phyloP scores from a whole-genome alignment of 1,140 invertebrate genomes.

The Caenorhabditis tropicalis region DNA sequence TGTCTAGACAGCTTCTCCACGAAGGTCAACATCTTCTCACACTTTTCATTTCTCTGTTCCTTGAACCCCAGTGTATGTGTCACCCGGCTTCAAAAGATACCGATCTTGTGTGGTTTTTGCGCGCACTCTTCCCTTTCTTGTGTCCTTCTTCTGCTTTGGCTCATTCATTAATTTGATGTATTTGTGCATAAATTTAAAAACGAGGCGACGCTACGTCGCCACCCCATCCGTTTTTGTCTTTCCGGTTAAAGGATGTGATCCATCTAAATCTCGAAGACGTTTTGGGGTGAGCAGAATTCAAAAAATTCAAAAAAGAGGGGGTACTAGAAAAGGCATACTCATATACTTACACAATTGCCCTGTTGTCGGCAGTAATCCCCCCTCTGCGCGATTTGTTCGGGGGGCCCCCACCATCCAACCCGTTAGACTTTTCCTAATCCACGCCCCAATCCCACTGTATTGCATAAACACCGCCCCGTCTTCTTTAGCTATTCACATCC shows the following conservation, averaged over 20 bases:
- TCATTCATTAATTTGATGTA: constrained; percentile 45
- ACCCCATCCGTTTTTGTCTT: neutral
- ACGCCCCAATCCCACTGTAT: constrained; percentile 42
- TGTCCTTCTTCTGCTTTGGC: constrained; percentile 8
- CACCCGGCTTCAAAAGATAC: constrained; percentile 38
- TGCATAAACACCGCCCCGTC: constrained; percentile 23
- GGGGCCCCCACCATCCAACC: constrained; percentile 23
- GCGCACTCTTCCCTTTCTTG: neutral
- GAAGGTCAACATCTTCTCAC: neutral
- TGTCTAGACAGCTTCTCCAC: too few species aligned
- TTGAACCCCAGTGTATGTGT: neutral
- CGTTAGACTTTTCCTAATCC: constrained; percentile 44
- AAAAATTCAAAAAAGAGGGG: too few species aligned
- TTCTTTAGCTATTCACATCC: neutral
- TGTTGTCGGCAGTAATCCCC: constrained; percentile 44
- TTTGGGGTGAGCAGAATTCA: neutral
- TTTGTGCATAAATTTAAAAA: constrained; percentile 44
- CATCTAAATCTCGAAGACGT: neutral
- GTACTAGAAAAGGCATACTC: neutral
- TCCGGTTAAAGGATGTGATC: neutral
- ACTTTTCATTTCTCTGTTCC: neutral
- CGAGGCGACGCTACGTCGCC: neutral
- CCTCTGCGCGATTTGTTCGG: constrained; percentile 38
- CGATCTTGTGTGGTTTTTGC: constrained; percentile 39
- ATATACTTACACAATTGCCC: constrained; percentile 43